phyloP scores from a whole-genome alignment of 1,140 invertebrate species.

The Drosophila takahashii region DNA sequence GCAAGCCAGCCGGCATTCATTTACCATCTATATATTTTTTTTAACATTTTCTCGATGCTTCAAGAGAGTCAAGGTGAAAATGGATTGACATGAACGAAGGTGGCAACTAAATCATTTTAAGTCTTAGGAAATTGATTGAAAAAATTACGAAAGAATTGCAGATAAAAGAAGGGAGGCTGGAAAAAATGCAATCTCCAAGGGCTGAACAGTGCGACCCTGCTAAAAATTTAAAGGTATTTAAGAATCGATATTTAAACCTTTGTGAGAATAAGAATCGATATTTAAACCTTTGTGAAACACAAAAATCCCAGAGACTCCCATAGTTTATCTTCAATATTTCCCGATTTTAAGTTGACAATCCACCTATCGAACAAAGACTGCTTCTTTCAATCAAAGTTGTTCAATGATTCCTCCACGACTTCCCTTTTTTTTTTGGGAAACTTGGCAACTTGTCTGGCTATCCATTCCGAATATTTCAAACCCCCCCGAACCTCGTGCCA shows the following conservation, averaged over 20 bases:
- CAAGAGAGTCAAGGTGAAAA: slow-evolving; percentile 1
- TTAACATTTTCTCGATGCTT: background rate
- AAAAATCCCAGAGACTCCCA: background rate
- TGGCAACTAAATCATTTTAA: background rate
- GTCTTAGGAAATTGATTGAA: slow-evolving; percentile 11
- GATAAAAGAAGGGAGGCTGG: background rate
- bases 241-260: background rate
- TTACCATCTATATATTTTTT: slow-evolving; percentile 38
- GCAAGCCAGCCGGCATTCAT: slow-evolving; percentile 29
- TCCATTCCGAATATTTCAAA: background rate
- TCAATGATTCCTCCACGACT: slow-evolving; percentile 28
- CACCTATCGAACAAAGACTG: slow-evolving; percentile 3
- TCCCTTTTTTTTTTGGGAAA: slow-evolving; percentile 5
- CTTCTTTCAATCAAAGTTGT: slow-evolving; percentile 53
- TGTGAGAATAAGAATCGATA: too few relatives aligned
- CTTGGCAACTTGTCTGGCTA: slow-evolving; percentile 43
- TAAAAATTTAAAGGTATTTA: background rate
- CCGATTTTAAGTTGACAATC: background rate
- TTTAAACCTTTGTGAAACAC: background rate
- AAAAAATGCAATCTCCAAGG: too few relatives aligned
- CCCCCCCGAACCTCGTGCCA: background rate
- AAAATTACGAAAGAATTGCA: background rate
- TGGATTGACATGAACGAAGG: background rate
- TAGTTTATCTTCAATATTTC: background rate
- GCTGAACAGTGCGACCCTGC: too few relatives aligned